Evolutionary conservation across 2,113 vertebrate genomes (phyloP), one percentile per base, ranked within the genome.

Genomic region (Chauna torquata): DNA sequence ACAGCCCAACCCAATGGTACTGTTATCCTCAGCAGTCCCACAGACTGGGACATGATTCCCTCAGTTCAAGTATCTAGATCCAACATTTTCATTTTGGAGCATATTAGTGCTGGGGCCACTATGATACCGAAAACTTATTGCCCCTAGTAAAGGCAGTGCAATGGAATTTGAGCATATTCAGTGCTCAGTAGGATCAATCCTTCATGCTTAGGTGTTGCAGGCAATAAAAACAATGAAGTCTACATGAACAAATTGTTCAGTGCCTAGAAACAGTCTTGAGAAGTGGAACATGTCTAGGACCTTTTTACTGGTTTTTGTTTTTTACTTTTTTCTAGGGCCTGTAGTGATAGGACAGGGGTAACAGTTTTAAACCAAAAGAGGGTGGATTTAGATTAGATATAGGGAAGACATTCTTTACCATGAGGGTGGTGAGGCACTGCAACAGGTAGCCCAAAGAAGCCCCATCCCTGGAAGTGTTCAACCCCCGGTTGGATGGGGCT

Each of bases 141-240:
- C 1, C 11, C 20, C 30, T 52, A 77, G 65, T 0, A 1, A 88
- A 79, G 40, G 44, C 62, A 72, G 14, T 7, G 18, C 4, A 3
- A 52, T 45, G 36, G 34, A 86, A 88, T 69, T 40, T 40, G 12
- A 77, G 44, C 23, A 32, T 52, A 50, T 69, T 79, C 57, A 82
- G 25, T 1, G 0, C 27, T 75, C 74, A 25, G 47, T 45, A 90
- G n/a, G n/a, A 89, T 47, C 65, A 78, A 9, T 15, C n/a, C 52
- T 68, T 5, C 0, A 27, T 27, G 34, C 58, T 78, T 4, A 0
- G 0, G 24, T 54, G 12, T n/a, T 47, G 32, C 22, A 68, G 61
- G 64, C 42, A 78, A 78, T 47, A 75, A 92, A 81, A 94, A 64
- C 32, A 7, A 65, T 19, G 34, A 83, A 81, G 27, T 34, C 45